Percentiles rank a stretch among this genome's conserved stretches.
These are phyloP conservation scores for Anneissia japonica DNA, from an alignment of 35 echinoderm and acorn worm species.

Conservation along the genomic window DNA sequence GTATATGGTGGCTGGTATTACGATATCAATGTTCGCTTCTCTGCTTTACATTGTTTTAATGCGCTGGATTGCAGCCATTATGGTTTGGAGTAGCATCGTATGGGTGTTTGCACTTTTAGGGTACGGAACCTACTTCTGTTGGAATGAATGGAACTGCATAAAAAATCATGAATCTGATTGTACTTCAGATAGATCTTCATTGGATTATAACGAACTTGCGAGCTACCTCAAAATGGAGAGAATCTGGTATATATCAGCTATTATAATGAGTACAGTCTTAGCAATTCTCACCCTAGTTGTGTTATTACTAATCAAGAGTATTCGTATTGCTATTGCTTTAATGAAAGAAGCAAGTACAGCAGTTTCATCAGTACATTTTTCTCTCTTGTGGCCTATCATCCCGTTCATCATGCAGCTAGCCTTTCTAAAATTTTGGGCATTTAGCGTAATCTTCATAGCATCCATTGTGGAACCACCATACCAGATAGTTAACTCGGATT, in stretches of 20 bases:
- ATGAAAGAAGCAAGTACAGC: constrained; percentile 68
- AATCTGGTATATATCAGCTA: constrained; percentile 63
- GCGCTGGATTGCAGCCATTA: constrained; percentile 67
- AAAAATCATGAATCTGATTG: constrained; percentile 20
- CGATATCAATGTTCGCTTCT: constrained; percentile 30
- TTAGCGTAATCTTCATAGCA: constrained; percentile 64
- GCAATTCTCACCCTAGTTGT: constrained; percentile 50
- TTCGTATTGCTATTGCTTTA: constrained; percentile 67
- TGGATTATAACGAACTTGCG: constrained; percentile 44
- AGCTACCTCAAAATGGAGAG: constrained; percentile 53
- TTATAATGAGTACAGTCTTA: constrained; percentile 53
- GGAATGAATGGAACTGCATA: constrained; percentile 45
- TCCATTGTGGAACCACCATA: constrained; percentile 42
- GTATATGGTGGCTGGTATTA: constrained; percentile 41
- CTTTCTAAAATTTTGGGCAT: constrained; percentile 62
- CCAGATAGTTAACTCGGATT: constrained; percentile 34
- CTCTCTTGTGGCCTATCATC: constrained; percentile 65
- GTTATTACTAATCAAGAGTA: constrained; percentile 54
- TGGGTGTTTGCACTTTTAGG: constrained; percentile 36
- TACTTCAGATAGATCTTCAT: constrained; percentile 26
- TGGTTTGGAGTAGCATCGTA: constrained; percentile 38
- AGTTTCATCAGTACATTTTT: constrained; percentile 54
- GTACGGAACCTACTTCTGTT: constrained; percentile 63
- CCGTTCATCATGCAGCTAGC: constrained; percentile 61
- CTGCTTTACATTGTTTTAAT: constrained; percentile 71